phyloP scores from a whole-genome alignment of 2,113 vertebrate species.

The Uria aalge region DNA sequence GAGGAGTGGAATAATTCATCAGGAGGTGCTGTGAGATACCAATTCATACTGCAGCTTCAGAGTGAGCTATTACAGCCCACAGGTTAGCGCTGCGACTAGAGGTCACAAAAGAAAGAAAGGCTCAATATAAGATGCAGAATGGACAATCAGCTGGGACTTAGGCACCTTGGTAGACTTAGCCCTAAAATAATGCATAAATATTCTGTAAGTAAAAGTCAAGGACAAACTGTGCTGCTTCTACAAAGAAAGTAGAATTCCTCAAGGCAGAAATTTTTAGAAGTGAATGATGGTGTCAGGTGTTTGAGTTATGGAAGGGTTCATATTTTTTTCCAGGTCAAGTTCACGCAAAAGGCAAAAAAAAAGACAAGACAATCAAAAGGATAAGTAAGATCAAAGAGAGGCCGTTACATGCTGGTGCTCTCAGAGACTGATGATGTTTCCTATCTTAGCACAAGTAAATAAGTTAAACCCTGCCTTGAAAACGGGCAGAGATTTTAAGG shows the following conservation, averaged over 20 bases:
- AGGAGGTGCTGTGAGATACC: background rate
- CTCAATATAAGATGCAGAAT: background rate
- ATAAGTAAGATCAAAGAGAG: background rate
- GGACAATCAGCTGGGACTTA: background rate
- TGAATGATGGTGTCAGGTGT: background rate
- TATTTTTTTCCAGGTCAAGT: background rate
- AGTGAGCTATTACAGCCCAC: accelerated
- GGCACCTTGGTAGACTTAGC: background rate
- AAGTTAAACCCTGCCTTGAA: background rate
- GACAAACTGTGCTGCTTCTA: background rate
- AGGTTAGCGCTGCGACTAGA: background rate
- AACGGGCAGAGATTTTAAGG: background rate
- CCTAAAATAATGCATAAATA: background rate
- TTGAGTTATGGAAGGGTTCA: background rate
- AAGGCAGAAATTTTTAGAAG: background rate
- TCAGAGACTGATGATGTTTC: background rate
- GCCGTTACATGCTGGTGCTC: background rate
- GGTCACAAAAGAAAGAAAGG: background rate
- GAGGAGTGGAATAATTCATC: background rate
- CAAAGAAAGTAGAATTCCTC: background rate
- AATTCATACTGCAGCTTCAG: background rate
- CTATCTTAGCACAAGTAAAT: background rate
- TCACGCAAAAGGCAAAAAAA: background rate
- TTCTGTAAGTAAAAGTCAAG: background rate
- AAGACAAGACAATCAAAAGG: background rate